Evolutionary conservation across 2,113 vertebrate genomes (phyloP).

Genomic region (Caranx melampygus): DNA sequence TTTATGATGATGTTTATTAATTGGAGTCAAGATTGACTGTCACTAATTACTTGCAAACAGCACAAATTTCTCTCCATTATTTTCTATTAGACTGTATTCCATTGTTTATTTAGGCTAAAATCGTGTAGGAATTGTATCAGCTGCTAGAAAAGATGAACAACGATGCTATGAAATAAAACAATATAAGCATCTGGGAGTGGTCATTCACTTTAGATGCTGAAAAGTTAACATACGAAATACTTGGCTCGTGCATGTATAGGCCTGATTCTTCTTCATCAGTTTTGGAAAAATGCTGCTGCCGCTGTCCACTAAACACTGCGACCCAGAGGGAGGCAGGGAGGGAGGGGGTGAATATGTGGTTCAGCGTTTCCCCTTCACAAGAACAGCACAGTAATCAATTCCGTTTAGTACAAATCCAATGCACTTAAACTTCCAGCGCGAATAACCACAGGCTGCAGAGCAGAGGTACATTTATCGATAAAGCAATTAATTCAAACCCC

Average conservation of each 20-base stretch:
- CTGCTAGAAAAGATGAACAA: neutral
- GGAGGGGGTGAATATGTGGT: slow-evolving; percentile 61
- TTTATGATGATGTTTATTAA: slow-evolving; percentile 6
- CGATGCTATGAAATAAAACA: neutral
- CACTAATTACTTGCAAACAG: neutral
- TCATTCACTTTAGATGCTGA: neutral
- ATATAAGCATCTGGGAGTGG: neutral
- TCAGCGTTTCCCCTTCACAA: slow-evolving; percentile 73
- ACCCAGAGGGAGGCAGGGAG: slow-evolving; percentile 29
- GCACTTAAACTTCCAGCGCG: slow-evolving; percentile 83
- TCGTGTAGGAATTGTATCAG: neutral
- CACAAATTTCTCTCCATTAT: neutral
- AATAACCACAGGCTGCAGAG: slow-evolving; percentile 80
- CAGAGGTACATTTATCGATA: slow-evolving; percentile 83
- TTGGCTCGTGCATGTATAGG: neutral
- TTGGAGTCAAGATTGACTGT: neutral
- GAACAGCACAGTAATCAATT: slow-evolving; percentile 82
- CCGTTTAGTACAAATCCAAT: slow-evolving; percentile 84
- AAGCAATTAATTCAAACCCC: slow-evolving; percentile 80
- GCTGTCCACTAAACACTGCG: slow-evolving; percentile 42
- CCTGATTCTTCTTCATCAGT: slow-evolving; percentile 30
- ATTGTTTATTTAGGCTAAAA: neutral
- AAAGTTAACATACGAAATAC: neutral
- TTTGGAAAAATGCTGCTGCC: slow-evolving; percentile 52
- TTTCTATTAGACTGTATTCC: neutral